These are phyloP conservation scores for Lysiphlebus fabarum DNA, from an alignment of 1,140 invertebrate species.

Conservation along the genomic window DNA sequence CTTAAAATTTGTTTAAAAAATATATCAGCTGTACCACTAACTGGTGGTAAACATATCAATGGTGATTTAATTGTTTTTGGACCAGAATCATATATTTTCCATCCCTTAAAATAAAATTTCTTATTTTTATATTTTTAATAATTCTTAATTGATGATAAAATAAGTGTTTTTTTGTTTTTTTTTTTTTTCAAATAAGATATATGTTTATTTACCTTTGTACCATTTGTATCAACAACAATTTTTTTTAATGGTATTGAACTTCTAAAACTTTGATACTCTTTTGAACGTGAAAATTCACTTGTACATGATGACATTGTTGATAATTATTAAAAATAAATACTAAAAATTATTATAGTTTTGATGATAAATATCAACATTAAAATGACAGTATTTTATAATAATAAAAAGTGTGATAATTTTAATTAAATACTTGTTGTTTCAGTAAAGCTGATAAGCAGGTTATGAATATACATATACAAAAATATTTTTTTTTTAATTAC, in stretches of 20 bases:
- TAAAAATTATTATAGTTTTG: no score
- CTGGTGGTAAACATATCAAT: conserved; percentile 81
- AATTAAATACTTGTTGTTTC: no score
- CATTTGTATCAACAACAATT: conserved; percentile 77
- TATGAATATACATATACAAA: no score
- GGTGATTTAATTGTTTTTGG: conserved; percentile 77
- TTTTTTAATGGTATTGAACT: conserved; percentile 77
- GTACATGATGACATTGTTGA: conserved; percentile 63
- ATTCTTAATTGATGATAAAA: conserved; percentile 16
- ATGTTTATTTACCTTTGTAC: conserved; percentile 66
- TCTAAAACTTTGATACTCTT: conserved; percentile 83
- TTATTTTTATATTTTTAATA: conserved; percentile 21
- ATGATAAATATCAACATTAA: no score
- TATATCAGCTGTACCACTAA: conserved; percentile 84
- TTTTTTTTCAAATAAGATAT: no score
- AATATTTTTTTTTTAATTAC: no score
- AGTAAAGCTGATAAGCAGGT: no score
- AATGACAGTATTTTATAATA: no score
- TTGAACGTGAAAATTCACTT: conserved; percentile 70
- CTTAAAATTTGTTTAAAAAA: conserved; percentile 82
- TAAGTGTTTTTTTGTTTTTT: conserved; percentile 10
- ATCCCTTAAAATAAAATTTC: conserved; percentile 60
- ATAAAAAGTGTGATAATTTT: no score
- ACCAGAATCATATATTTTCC: conserved; percentile 86
- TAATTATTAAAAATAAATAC: background rate